These are phyloP conservation scores for Drosophila watanabei DNA, from an alignment of 1,140 invertebrate species.

Conservation along the genomic window DNA sequence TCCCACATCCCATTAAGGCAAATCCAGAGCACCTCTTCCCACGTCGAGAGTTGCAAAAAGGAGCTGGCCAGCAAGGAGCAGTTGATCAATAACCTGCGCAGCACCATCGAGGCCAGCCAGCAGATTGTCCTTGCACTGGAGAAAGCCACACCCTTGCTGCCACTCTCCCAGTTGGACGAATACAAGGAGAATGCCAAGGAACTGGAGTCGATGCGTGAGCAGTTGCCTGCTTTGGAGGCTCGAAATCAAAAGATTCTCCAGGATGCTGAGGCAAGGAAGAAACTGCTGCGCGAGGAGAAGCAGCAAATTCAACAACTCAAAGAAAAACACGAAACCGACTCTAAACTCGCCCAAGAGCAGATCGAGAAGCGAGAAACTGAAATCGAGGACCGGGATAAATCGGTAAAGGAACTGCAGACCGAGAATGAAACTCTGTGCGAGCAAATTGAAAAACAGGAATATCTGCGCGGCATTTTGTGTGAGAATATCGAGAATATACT, in stretches of 20 bases:
- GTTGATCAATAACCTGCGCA: constrained; percentile 36
- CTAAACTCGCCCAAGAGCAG: constrained; percentile 2
- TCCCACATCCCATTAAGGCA: no score
- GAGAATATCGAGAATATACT: constrained; percentile 19
- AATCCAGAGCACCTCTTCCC: constrained; percentile 10
- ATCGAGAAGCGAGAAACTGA: constrained; percentile 7
- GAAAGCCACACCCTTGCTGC: constrained; percentile 39
- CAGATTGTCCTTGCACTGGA: constrained; percentile 44
- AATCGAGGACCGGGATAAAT: neutral
- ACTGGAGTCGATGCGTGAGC: constrained; percentile 33
- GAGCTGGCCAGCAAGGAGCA: constrained; percentile 42
- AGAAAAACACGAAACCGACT: neutral
- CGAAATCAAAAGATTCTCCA: constrained; percentile 14
- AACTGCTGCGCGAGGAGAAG: constrained; percentile 15
- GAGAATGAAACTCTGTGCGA: constrained; percentile 1
- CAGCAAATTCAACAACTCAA: constrained; percentile 1
- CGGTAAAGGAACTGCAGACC: constrained; percentile 1
- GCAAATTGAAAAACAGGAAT: neutral
- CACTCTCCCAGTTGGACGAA: constrained; percentile 24
- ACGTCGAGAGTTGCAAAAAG: constrained; percentile 41
- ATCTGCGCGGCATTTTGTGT: neutral
- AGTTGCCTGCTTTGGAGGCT: neutral
- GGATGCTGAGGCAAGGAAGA: constrained; percentile 15
- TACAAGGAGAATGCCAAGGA: constrained; percentile 52
- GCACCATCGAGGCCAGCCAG: constrained; percentile 40